These are phyloP conservation scores for Ceratoteleas bidentatus DNA, from an alignment of 1,140 invertebrate species.

Conservation along the genomic window DNA sequence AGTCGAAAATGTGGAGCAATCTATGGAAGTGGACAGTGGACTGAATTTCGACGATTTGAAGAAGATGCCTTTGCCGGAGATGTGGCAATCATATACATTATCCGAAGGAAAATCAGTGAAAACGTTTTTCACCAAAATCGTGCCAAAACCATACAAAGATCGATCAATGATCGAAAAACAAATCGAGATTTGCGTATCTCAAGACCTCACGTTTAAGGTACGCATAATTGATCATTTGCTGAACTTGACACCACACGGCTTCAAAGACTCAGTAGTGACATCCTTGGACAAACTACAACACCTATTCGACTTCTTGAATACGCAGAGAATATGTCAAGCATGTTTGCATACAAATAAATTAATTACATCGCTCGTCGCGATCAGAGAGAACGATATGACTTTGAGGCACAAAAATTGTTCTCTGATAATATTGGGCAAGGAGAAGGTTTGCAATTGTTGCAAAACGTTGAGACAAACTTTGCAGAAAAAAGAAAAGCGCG, in stretches of 20 bases:
- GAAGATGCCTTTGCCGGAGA: slow-evolving; percentile 1
- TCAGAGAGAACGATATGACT: slow-evolving; percentile 8
- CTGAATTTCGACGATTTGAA: slow-evolving; percentile 15
- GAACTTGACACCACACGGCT: neutral
- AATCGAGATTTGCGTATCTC: slow-evolving; percentile 5
- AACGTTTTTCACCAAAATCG: slow-evolving; percentile 12
- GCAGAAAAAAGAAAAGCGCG: slow-evolving; percentile 9
- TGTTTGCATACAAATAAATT: neutral
- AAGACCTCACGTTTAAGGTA: neutral
- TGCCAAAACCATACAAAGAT: neutral
- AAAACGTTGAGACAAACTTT: neutral
- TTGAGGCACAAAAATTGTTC: slow-evolving; percentile 13
- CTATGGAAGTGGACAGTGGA: neutral
- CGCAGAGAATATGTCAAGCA: slow-evolving; percentile 3
- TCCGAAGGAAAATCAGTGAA: slow-evolving; percentile 5
- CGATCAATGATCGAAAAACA: slow-evolving; percentile 14
- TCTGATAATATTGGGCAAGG: neutral
- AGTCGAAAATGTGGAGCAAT: no score
- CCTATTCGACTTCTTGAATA: slow-evolving; percentile 3
- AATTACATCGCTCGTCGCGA: neutral
- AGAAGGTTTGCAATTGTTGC: slow-evolving; percentile 3
- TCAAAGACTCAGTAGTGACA: neutral
- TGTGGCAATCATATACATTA: slow-evolving; percentile 8
- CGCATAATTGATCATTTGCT: slow-evolving; percentile 2
- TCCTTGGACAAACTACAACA: neutral